phyloP scores from a whole-genome alignment of 2,888 invertebrate genomes.

The Leucozona laternaria region DNA sequence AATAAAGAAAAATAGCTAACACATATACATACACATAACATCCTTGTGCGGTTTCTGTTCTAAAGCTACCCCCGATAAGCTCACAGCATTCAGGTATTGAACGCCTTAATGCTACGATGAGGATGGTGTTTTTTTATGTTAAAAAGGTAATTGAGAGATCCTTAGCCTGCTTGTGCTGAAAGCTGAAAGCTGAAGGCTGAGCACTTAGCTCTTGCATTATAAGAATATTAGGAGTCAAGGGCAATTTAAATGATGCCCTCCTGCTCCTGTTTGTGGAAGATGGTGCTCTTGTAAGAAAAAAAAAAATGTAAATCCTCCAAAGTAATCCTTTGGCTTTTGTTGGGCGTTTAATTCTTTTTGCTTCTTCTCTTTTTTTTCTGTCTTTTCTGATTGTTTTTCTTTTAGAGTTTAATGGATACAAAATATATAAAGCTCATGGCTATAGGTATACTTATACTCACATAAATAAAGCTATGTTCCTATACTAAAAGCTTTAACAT shows the following conservation, averaged over 20 bases:
- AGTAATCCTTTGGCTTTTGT: conserved; percentile 71
- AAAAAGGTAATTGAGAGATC: conserved; percentile 39
- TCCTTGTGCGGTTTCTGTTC: not conserved
- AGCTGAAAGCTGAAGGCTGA: conserved; percentile 11
- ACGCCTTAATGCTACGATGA: conserved; percentile 15
- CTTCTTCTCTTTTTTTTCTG: not conserved
- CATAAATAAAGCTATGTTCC: not conserved
- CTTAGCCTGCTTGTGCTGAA: conserved; percentile 24
- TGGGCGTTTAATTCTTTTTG: conserved; percentile 61
- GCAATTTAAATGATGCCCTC: conserved; percentile 64
- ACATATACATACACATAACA: not conserved
- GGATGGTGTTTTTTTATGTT: conserved; percentile 17
- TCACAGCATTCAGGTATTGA: conserved; percentile 32
- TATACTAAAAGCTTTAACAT: not conserved
- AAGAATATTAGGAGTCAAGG: conserved; percentile 72
- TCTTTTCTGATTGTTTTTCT: conserved; percentile 1
- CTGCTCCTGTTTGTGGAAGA: conserved; percentile 38
- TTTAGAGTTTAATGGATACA: conserved; percentile 42
- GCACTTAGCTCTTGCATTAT: conserved; percentile 50
- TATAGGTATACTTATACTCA: not conserved
- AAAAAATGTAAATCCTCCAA: conserved; percentile 52
- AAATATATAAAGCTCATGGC: conserved; percentile 15
- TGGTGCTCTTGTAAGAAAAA: conserved; percentile 23
- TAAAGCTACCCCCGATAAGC: not conserved
- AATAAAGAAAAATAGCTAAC: not conserved